Conservation (phyloP, 1,140 invertebrate species). For the Phymastichus coffea region DNA sequence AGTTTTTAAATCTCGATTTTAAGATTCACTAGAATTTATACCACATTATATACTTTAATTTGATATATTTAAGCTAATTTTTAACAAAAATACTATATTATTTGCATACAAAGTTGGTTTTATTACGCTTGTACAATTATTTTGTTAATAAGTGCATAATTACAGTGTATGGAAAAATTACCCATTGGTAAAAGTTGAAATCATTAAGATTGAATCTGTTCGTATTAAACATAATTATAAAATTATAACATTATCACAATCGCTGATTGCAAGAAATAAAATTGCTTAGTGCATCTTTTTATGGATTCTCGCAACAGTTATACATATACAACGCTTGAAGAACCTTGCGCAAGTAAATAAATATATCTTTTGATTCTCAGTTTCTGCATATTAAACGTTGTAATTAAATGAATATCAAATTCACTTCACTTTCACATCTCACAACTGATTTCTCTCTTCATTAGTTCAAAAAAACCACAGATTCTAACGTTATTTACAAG, state of each 20-base stretch:
- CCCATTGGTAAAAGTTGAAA: conserved; percentile 6
- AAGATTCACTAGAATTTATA: too few species aligned
- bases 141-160: too few species aligned
- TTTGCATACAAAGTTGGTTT: too few species aligned
- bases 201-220: conserved; percentile 10
- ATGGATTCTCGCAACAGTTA: conserved; percentile 1
- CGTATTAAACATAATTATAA: conserved; percentile 12
- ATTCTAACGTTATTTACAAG: conserved; percentile 26
- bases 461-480: conserved; percentile 9
- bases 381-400: conserved; percentile 13
- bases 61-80: too few species aligned
- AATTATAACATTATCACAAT: conserved; percentile 6
- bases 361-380: conserved; percentile 25
- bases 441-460: conserved; percentile 14
- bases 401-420: conserved; percentile 28
- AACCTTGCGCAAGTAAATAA: conserved; percentile 17
- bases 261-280: background rate
- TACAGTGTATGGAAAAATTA: background rate
- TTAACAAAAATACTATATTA: too few species aligned
- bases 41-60: too few species aligned
- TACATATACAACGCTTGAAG: conserved; percentile 6
- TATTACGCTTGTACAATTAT: too few species aligned
- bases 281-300: conserved; percentile 8
- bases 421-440: background rate
- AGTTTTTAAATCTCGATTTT: too few species aligned